A percentile compares a stretch with the other conserved stretches of the same genome.
Conservation (phyloP, 2,888 invertebrate species). For the Seira sanloemensis region DNA sequence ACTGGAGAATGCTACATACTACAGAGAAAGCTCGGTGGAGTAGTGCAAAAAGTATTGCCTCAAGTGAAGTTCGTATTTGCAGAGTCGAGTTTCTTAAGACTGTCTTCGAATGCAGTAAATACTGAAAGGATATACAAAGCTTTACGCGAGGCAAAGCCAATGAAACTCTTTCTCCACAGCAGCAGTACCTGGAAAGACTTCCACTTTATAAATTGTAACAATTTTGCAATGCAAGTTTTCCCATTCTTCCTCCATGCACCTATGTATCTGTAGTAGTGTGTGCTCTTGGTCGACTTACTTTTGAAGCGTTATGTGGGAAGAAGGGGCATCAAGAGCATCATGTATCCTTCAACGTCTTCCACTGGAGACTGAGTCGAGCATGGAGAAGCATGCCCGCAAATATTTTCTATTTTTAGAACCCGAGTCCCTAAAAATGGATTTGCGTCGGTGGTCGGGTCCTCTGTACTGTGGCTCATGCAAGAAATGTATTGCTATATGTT, state of each 20-base stretch:
- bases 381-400: constrained; percentile 38
- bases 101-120: too few species aligned
- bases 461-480: constrained; percentile 32
- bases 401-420: constrained; percentile 69
- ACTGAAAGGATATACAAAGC: too few species aligned
- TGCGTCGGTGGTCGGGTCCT: constrained; percentile 70
- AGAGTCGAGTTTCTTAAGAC: too few species aligned
- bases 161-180: not conserved
- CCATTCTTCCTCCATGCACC: not conserved
- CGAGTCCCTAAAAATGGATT: constrained; percentile 73
- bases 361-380: constrained; percentile 25
- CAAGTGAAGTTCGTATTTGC: not conserved
- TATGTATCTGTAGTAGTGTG: too few species aligned
- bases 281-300: not conserved
- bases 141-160: too few species aligned
- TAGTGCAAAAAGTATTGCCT: not conserved
- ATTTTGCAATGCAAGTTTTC: not conserved
- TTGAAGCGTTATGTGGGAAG: not conserved
- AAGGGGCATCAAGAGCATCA: not conserved
- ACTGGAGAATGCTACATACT: not conserved
- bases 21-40: not conserved
- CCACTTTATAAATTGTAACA: not conserved
- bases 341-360: constrained; percentile 27
- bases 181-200: not conserved
- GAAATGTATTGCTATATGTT: not conserved